Evolutionary conservation across 2,888 invertebrate species (phyloP), one percentile per base, ranked within the genome.

Genomic region (Parthenolecanium corni): DNA sequence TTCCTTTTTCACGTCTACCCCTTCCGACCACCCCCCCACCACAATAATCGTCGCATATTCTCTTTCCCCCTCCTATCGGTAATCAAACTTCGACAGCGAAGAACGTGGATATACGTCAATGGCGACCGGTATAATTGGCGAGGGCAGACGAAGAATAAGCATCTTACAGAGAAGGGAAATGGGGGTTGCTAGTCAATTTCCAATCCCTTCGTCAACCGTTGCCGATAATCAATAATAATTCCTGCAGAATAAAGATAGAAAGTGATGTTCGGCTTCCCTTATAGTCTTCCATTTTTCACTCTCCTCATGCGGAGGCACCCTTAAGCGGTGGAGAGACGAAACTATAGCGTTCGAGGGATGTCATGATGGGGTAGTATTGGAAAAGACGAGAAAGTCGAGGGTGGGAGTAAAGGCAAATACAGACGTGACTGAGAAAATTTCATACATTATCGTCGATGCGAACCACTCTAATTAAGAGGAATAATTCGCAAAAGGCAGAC

Each of bases 151-250:
- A 31, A 31, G 31, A 31, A 31, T 31, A 31, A 61, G 38, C 31
- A n/a, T n/a, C n/a, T n/a, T n/a, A 25, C 51, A 38, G 49, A 47
- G 49, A 36, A 51, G 47, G 38, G 38, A 21, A 31, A 47, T 58
- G 18, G 9, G 46, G 11, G n/a, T 21, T 56, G 49, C 65, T 57
- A 57, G 62, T 62, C 65, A 52, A 66, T 66, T 64, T 52, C 52
- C 64, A 64, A 64, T 64, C 65, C 65, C 65, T 65, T 64, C 62
- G 58, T 65, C 66, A 64, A 64, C 58, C 52, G 64, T 51, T 62
- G 58, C 52, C 65, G 54, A 65, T 65, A 62, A 65, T 65, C 65
- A 62, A 65, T 65, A 64, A 21, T 36, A 49, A 44, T 51, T 46
- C 36, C n/a, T 11, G 31, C 58, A 51, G 31, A 61, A 61, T 61